Conservation (phyloP, 2,113 vertebrate species). For the Chamaetylas fuelleborni region DNA sequence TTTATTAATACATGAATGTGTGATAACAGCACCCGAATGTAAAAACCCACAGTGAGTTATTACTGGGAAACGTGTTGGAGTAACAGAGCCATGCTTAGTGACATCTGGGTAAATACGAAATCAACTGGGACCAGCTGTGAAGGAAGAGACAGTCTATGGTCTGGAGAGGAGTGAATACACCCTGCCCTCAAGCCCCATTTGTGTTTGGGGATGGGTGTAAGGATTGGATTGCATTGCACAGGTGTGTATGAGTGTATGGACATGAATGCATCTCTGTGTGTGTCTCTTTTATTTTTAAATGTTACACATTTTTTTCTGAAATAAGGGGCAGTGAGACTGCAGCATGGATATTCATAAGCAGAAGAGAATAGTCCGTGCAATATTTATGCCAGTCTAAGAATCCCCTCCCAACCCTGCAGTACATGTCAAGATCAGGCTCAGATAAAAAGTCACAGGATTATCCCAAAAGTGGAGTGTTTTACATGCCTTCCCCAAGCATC, state of each 20-base stretch:
- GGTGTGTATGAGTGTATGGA: not conserved
- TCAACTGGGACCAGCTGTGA: not conserved
- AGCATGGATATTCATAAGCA: not conserved
- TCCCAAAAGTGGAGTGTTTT: not conserved
- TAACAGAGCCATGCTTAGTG: not conserved
- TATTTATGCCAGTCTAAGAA: not conserved
- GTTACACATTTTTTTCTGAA: not conserved
- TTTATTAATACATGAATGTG: not conserved
- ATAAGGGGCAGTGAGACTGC: not conserved
- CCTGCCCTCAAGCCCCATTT: not conserved
- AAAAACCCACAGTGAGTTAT: not conserved
- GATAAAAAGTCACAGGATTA: not conserved
- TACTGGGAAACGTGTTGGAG: not conserved
- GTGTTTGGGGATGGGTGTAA: not conserved
- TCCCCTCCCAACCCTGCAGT: not conserved
- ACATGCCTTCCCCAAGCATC: not conserved
- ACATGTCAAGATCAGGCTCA: not conserved
- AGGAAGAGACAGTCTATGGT: not conserved
- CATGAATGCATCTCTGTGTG: too few species aligned
- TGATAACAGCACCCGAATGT: not conserved
- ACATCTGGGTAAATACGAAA: not conserved
- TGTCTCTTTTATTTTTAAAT: not conserved
- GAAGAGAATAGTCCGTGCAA: not conserved
- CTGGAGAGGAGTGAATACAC: not conserved
- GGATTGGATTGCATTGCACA: not conserved